Percentiles rank a stretch among this genome's conserved stretches.
phyloP scores from a whole-genome alignment of 2,888 invertebrate genomes.

The Pycnomerus fuliginosus region DNA sequence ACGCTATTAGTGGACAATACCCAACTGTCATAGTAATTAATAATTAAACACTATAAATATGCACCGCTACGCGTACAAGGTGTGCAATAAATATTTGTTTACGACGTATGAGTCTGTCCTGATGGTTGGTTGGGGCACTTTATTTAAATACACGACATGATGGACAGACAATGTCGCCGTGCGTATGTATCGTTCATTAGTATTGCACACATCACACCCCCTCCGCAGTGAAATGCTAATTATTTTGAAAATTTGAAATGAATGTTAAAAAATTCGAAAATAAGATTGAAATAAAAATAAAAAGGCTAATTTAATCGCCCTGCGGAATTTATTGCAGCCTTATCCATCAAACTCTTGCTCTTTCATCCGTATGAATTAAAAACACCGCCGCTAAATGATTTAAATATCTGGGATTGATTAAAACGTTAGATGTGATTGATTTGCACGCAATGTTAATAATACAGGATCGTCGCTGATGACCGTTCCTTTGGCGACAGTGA shows the following conservation, averaged over 20 bases:
- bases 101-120: constrained; percentile 42
- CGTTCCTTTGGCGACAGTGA: constrained; percentile 24
- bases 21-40: constrained; percentile 38
- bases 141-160: constrained; percentile 46
- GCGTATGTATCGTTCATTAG: too few relatives aligned
- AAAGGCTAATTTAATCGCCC: too few relatives aligned
- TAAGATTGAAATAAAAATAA: too few relatives aligned
- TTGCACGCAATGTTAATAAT: constrained; percentile 29
- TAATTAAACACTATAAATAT: constrained; percentile 48
- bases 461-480: constrained; percentile 14
- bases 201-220: too few relatives aligned
- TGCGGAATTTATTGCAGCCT: neutral
- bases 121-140: constrained; percentile 44
- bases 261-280: too few relatives aligned
- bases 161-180: too few relatives aligned
- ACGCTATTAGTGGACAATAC: constrained; percentile 9
- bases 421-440: constrained; percentile 27
- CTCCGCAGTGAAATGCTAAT: too few relatives aligned
- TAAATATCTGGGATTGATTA: constrained; percentile 25
- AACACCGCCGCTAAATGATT: constrained; percentile 20
- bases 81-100: constrained; percentile 49
- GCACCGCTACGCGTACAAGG: constrained; percentile 36
- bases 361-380: constrained; percentile 28
- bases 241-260: too few relatives aligned
- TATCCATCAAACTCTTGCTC: too few relatives aligned